These are phyloP conservation scores for Brachyistius frenatus DNA, from an alignment of 2,113 vertebrate genomes.

Conservation along the genomic window DNA sequence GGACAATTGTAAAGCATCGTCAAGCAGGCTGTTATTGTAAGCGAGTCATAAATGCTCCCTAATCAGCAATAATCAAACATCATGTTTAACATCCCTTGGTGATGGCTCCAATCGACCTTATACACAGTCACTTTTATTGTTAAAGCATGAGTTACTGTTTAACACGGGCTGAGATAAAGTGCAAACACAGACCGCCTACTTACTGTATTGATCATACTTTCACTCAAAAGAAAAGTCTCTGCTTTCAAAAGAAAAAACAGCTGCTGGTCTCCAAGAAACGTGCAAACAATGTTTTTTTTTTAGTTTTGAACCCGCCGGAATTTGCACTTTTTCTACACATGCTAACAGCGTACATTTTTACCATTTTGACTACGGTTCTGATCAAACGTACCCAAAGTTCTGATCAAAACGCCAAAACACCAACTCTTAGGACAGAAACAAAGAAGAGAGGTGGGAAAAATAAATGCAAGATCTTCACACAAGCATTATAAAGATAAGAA, in stretches of 20 bases:
- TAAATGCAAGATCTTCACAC: constrained; percentile 4
- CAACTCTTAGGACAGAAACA: constrained; percentile 8
- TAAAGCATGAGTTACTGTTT: constrained; percentile 63
- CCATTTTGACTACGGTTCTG: background rate
- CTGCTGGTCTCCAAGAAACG: background rate
- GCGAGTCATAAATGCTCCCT: constrained; percentile 37
- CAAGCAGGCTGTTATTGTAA: constrained; percentile 23
- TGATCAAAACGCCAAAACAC: background rate
- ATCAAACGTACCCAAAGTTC: constrained; percentile 1
- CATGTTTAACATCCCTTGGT: constrained; percentile 33
- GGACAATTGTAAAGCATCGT: background rate
- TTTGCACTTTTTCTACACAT: background rate
- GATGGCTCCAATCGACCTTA: background rate
- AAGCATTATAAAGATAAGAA: background rate
- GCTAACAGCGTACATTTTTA: background rate
- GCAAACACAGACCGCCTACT: constrained; percentile 13
- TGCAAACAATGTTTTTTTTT: background rate
- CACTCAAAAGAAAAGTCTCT: background rate
- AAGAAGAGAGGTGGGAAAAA: background rate
- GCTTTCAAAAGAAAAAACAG: background rate
- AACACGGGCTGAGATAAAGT: constrained; percentile 58
- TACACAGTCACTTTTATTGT: background rate
- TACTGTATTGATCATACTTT: constrained; percentile 4
- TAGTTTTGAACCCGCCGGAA: background rate
- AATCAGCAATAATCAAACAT: constrained; percentile 44